A percentile compares a stretch with the other conserved stretches of the same genome.
Conservation (phyloP, 1,140 invertebrate genomes). For the Cydia pomonella region DNA sequence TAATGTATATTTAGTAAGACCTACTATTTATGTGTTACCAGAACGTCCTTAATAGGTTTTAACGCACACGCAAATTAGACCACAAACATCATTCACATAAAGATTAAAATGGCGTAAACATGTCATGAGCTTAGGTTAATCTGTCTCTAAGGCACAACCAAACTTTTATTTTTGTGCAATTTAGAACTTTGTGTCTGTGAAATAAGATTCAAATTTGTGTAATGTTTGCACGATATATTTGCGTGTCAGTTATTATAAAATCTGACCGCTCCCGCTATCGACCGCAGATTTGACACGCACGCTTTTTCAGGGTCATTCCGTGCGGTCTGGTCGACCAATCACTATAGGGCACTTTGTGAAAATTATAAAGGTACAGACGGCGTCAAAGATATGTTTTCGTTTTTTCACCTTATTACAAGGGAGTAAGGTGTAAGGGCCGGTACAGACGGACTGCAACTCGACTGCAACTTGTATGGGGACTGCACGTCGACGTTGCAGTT, state of each 20-base stretch:
- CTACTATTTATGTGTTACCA: not conserved
- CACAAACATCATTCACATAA: not conserved
- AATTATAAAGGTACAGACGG: not conserved
- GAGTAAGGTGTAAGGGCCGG: too few relatives aligned
- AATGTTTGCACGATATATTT: not conserved
- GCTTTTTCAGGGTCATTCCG: not conserved
- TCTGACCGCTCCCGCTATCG: constrained; percentile 14
- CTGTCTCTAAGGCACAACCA: not conserved
- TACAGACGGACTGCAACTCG: too few relatives aligned
- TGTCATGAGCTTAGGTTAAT: not conserved
- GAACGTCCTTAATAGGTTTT: not conserved
- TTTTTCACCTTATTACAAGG: too few relatives aligned
- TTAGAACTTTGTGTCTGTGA: not conserved
- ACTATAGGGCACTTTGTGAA: not conserved
- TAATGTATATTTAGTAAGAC: constrained; percentile 3
- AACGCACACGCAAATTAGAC: not conserved
- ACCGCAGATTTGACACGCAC: constrained; percentile 11
- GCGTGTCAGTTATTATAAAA: constrained; percentile 10
- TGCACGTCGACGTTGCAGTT: too few relatives aligned
- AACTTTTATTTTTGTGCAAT: not conserved
- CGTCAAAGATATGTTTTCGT: not conserved
- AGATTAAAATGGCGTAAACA: not conserved
- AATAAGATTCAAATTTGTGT: not conserved
- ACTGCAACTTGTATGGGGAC: too few relatives aligned
- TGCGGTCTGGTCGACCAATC: not conserved